Evolutionary conservation across 1,140 invertebrate species (phyloP), one percentile per base, ranked within the genome.

Genomic region (Zophobas atratus): DNA sequence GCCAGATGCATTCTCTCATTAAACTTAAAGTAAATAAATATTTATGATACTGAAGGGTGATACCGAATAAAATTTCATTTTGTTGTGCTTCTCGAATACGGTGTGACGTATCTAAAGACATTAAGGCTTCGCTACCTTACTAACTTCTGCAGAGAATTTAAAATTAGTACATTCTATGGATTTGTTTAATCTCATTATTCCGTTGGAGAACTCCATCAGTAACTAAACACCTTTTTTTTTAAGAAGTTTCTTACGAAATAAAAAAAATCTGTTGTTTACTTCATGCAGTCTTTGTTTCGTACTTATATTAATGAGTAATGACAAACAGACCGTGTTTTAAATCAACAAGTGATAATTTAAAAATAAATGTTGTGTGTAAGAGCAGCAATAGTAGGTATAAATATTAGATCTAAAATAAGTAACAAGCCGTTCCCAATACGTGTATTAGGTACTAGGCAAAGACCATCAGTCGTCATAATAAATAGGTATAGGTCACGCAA

Each of bases 1-100:
- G 36, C 56, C 56, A 60, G 56, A 60, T 60, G 56, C 56, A 60
- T 60, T 60, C 56, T 60, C 56, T 41, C 56, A 60, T 60, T 60
- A 60, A 60, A 60, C 56, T 60, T 60, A 60, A 60, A 60, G 56
- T 60, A 60, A 60, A 60, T 60, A 60, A 60, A 60, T 60, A 60
- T 60, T 60, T 60, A 60, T 39, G 56, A 60, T 60, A 36, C 56
- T 39, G 35, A 35, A 36, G 6, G 56, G 56, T 35, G 56, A 60
- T 60, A 60, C 56, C 36, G 33, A 56, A 56, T 3, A 35, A 56
- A 56, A 33, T 56, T 56, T 8, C 55, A 56, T 56, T 56, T 56
- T 32, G 55, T 33, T 56, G 56, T 60, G 8, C 33, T 60, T 39
- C 38, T 60, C 4, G 38, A 60, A 60, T 60, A 36, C 5, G 8